Conservation (phyloP, 2,113 vertebrate species). For the Mystacornis crossleyi region DNA sequence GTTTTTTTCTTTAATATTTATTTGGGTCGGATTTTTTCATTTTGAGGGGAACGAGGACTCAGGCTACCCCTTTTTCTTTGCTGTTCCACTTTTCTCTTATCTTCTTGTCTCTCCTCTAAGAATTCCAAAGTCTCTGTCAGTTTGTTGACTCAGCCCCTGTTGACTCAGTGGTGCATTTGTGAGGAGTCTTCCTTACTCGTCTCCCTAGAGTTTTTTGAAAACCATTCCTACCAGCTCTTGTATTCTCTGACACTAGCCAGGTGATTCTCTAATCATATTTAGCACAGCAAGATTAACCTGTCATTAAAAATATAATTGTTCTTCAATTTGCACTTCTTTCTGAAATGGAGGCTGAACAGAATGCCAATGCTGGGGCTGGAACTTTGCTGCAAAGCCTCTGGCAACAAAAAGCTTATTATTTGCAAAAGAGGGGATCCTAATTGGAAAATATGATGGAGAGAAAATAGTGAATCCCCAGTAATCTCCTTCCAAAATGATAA, state of each 20-base stretch:
- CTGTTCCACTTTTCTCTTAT: background rate
- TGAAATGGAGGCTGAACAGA: slow-evolving; percentile 51
- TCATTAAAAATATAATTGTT: slow-evolving; percentile 67
- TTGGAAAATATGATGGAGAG: slow-evolving; percentile 73
- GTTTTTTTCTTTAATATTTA: background rate
- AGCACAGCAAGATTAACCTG: slow-evolving; percentile 54
- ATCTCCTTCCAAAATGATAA: slow-evolving; percentile 73
- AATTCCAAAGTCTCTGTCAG: background rate
- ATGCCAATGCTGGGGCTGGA: slow-evolving; percentile 22
- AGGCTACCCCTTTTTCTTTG: background rate
- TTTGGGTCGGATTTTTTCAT: background rate
- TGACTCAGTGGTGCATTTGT: background rate
- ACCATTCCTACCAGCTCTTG: background rate
- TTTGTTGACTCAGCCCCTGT: background rate
- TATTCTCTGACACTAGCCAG: background rate
- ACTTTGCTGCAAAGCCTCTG: slow-evolving; percentile 65
- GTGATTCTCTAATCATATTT: slow-evolving; percentile 31
- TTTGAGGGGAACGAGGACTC: background rate
- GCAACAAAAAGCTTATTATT: slow-evolving; percentile 73
- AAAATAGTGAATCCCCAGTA: slow-evolving; percentile 72
- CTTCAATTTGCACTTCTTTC: slow-evolving; percentile 54
- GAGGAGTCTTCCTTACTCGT: background rate
- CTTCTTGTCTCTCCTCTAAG: background rate
- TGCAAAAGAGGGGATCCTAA: slow-evolving; percentile 73
- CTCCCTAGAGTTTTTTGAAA: background rate